Evolutionary conservation across 2,888 invertebrate genomes (phyloP).

Genomic region (Eretmocerus hayati): DNA sequence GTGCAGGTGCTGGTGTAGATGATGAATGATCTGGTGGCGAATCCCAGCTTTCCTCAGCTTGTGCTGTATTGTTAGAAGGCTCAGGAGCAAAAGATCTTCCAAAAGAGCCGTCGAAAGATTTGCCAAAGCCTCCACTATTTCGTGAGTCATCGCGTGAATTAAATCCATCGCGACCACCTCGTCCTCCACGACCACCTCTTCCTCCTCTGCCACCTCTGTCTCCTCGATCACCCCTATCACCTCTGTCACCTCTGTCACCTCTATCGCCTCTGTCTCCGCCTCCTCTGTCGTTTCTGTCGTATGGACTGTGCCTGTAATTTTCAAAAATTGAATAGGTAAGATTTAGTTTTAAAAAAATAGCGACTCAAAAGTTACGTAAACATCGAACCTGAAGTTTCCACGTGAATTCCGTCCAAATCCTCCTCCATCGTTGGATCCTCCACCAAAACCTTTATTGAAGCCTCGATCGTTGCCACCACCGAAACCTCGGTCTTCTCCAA

Average conservation of each 20-base stretch:
- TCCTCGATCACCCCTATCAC: constrained; percentile 8
- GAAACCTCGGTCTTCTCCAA: neutral
- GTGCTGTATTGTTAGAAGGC: neutral
- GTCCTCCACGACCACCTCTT: neutral
- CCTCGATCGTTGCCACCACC: neutral
- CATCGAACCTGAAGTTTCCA: constrained; percentile 13
- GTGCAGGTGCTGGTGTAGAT: neutral
- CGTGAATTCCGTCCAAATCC: constrained; percentile 20
- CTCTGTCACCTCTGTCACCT: constrained; percentile 10
- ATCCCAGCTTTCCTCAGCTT: constrained; percentile 21
- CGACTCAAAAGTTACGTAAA: neutral
- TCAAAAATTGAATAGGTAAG: neutral
- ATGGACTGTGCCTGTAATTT: constrained; percentile 15
- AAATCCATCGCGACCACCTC: neutral
- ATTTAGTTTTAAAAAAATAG: neutral
- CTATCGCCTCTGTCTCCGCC: constrained; percentile 13
- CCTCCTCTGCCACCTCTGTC: constrained; percentile 6
- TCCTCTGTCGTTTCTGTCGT: constrained; percentile 11
- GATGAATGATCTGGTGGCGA: constrained; percentile 13
- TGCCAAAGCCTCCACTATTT: constrained; percentile 7
- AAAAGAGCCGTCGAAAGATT: neutral
- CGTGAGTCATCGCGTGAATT: constrained; percentile 15
- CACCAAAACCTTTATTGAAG: neutral
- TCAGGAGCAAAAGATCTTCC: neutral
- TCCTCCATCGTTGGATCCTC: neutral